These are phyloP conservation scores for Pycnonotus jocosus DNA, from an alignment of 2,113 vertebrate genomes.

Conservation along the genomic window DNA sequence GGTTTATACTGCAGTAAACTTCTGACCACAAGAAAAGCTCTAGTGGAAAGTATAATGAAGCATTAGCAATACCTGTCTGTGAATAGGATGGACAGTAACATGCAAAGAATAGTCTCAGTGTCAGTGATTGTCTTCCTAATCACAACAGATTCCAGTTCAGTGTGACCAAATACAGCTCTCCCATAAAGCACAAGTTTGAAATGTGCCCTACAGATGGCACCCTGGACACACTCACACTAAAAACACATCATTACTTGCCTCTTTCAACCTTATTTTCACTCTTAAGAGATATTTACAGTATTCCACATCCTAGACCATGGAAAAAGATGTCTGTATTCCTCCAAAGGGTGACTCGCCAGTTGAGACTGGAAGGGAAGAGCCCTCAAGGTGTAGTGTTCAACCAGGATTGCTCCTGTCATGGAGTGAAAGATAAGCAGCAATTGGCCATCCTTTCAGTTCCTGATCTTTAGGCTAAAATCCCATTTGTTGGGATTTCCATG, in stretches of 20 bases:
- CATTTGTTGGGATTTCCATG: neutral
- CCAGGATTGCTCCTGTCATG: rapidly evolving
- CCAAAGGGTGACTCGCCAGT: neutral
- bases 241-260: neutral
- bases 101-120: neutral
- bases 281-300: neutral
- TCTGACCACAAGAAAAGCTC: neutral
- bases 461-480: neutral
- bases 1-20: neutral
- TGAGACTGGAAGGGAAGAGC: neutral
- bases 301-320: neutral
- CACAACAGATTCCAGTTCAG: neutral
- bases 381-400: neutral
- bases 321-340: neutral
- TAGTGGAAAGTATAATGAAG: neutral
- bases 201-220: neutral
- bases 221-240: neutral
- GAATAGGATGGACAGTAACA: neutral
- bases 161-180: neutral
- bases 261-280: neutral
- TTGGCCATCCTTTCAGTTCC: neutral
- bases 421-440: neutral
- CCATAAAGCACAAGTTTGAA: neutral
- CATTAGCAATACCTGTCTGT: neutral
- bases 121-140: neutral